These are phyloP conservation scores for Pachyrhynchus sulphureomaculatus DNA, from an alignment of 1,140 invertebrate genomes.

Conservation along the genomic window DNA sequence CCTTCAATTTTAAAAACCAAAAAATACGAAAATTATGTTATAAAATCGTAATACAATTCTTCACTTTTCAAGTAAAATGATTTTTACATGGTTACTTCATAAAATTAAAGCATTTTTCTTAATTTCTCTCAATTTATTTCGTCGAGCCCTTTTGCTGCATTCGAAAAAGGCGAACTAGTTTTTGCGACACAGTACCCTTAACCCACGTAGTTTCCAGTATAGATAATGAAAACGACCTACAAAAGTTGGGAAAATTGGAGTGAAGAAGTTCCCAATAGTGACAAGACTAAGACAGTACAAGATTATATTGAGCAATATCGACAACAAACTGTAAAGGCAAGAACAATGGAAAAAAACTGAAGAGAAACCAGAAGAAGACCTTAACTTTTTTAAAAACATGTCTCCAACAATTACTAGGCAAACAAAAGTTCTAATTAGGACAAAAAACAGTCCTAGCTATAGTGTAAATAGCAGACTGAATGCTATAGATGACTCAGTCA, in stretches of 20 bases:
- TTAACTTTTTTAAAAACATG: conserved; percentile 60
- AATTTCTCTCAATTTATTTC: conserved; percentile 53
- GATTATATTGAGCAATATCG: conserved; percentile 59
- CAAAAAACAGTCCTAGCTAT: conserved; percentile 43
- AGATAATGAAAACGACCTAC: conserved; percentile 19
- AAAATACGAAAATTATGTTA: no score
- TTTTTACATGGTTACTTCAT: conserved; percentile 32
- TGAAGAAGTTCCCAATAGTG: conserved; percentile 38
- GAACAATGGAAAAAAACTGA: conserved; percentile 29
- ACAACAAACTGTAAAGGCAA: conserved; percentile 46
- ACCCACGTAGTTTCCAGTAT: conserved; percentile 54
- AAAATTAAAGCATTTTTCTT: conserved; percentile 55
- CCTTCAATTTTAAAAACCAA: no score
- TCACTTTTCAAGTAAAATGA: conserved; percentile 30
- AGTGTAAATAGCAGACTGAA: conserved; percentile 48
- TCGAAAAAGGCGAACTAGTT: conserved; percentile 54
- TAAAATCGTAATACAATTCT: no score
- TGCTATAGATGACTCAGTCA: conserved; percentile 23
- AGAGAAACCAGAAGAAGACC: conserved; percentile 47
- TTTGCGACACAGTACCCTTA: conserved; percentile 56
- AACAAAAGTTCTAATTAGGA: conserved; percentile 54
- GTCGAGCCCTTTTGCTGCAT: conserved; percentile 59
- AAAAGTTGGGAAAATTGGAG: conserved; percentile 56
- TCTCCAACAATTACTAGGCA: conserved; percentile 57
- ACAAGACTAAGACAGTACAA: conserved; percentile 54